These are phyloP conservation scores for Didymodactylos carnosus DNA, from an alignment of 2,888 invertebrate species.

Conservation along the genomic window DNA sequence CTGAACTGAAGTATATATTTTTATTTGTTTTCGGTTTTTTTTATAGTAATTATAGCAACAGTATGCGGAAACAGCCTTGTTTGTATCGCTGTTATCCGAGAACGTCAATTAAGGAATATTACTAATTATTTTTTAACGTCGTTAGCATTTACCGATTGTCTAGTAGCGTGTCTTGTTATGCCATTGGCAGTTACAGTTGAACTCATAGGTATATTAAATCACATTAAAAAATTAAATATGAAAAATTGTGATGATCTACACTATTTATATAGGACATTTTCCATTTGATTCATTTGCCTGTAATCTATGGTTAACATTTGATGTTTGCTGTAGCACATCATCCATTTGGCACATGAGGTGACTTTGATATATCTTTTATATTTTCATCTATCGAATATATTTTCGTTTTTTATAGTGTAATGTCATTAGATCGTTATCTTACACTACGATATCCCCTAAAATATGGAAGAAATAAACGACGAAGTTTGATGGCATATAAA, in stretches of 20 bases:
- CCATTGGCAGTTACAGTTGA: conserved; percentile 79
- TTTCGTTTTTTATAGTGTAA: conserved; percentile 26
- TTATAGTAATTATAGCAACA: conserved; percentile 7
- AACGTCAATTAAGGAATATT: conserved; percentile 71
- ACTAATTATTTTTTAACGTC: conserved; percentile 86
- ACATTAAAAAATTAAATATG: no score
- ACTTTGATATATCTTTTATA: not conserved
- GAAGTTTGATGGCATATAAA: conserved; percentile 44
- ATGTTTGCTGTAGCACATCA: conserved; percentile 40
- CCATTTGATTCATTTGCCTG: not conserved
- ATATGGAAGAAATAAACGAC: conserved; percentile 28
- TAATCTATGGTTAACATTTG: conserved; percentile 18
- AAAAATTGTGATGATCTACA: no score
- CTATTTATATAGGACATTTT: conserved; percentile 62
- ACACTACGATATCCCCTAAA: conserved; percentile 74
- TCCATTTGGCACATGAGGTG: conserved; percentile 41
- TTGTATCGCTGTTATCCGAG: conserved; percentile 71
- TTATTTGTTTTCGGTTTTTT: no score
- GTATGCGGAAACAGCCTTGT: conserved; percentile 66
- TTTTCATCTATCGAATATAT: not conserved
- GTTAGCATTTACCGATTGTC: conserved; percentile 71
- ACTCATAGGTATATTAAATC: no score
- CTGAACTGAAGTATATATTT: no score
- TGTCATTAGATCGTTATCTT: conserved; percentile 50
- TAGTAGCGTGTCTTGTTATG: conserved; percentile 84